Percentiles rank a stretch among this genome's conserved stretches.
These are phyloP conservation scores for Drosophila nebulosa DNA, from an alignment of 1,140 invertebrate genomes.

Conservation along the genomic window DNA sequence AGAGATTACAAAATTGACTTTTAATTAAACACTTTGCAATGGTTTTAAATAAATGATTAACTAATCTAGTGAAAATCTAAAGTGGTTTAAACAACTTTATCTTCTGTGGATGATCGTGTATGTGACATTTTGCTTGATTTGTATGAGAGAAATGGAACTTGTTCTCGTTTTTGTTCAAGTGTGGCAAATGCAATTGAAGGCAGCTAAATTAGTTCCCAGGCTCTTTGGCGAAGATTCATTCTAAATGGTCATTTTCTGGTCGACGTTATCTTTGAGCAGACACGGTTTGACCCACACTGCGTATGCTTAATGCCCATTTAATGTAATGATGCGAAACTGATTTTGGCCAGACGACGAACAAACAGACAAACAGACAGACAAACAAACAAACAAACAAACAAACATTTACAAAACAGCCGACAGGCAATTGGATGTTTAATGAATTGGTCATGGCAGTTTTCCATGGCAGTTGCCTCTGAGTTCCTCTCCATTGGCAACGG, in stretches of 20 bases:
- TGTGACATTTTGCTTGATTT: background rate
- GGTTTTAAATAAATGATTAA: no score
- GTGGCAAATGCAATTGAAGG: background rate
- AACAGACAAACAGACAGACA: no score
- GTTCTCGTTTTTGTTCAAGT: background rate
- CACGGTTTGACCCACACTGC: slow-evolving; percentile 51
- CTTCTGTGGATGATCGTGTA: background rate
- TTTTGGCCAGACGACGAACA: slow-evolving; percentile 19
- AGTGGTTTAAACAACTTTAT: background rate
- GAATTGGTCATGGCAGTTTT: slow-evolving; percentile 41
- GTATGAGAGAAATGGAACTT: background rate
- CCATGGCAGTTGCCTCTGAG: background rate
- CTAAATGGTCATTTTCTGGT: background rate
- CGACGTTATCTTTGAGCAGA: background rate
- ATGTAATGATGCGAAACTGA: slow-evolving; percentile 50
- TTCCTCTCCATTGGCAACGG: background rate
- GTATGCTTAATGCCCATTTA: slow-evolving; percentile 66
- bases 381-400: slow-evolving; percentile 14
- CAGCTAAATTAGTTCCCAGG: background rate
- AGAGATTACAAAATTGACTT: no score
- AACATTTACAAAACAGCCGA: slow-evolving; percentile 73
- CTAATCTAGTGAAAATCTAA: no score
- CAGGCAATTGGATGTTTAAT: slow-evolving; percentile 71
- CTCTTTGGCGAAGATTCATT: background rate
- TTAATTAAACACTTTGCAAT: no score